A percentile compares a stretch with the other conserved stretches of the same genome.
Conservation (phyloP, 2,797 vertebrate genomes). For the Melanotaenia maccullochi region DNA sequence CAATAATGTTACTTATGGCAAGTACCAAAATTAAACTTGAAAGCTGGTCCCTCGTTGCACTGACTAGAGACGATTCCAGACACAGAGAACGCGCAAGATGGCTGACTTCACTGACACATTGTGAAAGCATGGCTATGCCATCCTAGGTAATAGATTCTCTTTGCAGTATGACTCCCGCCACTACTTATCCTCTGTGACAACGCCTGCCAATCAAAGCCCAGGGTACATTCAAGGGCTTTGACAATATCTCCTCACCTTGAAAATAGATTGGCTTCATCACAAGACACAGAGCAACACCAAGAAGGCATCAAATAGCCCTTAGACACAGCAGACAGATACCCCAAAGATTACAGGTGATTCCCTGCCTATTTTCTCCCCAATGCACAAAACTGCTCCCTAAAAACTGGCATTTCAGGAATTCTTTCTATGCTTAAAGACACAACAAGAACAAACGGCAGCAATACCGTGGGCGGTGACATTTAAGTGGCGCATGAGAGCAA, state of each 20-base stretch:
- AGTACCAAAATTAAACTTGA: constrained; percentile 67
- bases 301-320: constrained; percentile 69
- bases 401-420: constrained; percentile 48
- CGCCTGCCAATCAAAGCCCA: constrained; percentile 72
- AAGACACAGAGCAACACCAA: constrained; percentile 53
- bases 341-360: constrained; percentile 58
- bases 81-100: constrained; percentile 68
- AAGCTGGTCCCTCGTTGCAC: constrained; percentile 60
- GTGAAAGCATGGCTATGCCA: constrained; percentile 65
- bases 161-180: constrained; percentile 65
- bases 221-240: constrained; percentile 69
- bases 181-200: constrained; percentile 71
- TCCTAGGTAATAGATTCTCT: constrained; percentile 76
- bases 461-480: constrained; percentile 63
- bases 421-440: constrained; percentile 34
- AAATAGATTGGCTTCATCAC: constrained; percentile 71
- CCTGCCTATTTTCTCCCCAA: neutral
- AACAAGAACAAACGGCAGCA: constrained; percentile 53
- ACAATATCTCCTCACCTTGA: constrained; percentile 75
- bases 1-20: constrained; percentile 60
- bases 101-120: constrained; percentile 71
- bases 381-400: constrained; percentile 22
- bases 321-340: constrained; percentile 51
- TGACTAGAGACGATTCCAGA: constrained; percentile 47
- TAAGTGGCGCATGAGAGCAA: constrained; percentile 33